These are phyloP conservation scores for Quadriops clusia DNA, from an alignment of 2,888 invertebrate genomes.

Conservation along the genomic window DNA sequence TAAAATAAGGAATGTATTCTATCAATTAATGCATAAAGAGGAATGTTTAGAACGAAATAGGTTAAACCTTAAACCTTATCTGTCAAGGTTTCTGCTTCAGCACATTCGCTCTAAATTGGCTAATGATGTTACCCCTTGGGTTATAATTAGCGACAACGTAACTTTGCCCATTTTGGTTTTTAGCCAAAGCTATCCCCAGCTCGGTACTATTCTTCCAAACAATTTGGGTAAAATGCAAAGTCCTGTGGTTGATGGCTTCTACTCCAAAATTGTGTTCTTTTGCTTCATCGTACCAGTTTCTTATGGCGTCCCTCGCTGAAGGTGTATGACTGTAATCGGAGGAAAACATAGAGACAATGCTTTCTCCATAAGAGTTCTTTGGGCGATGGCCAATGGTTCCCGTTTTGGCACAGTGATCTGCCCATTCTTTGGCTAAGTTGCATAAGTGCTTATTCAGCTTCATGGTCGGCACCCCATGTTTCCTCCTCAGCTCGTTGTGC, in stretches of 20 bases:
- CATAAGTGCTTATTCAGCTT: slow-evolving; percentile 45
- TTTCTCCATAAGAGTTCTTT: slow-evolving; percentile 51
- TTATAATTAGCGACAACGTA: slow-evolving; percentile 78
- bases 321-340: slow-evolving; percentile 41
- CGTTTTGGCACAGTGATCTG: slow-evolving; percentile 51
- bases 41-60: no score
- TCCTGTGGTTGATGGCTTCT: slow-evolving; percentile 40
- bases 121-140: slow-evolving; percentile 70
- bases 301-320: slow-evolving; percentile 42
- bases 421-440: slow-evolving; percentile 58
- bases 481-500: slow-evolving; percentile 50
- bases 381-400: slow-evolving; percentile 54
- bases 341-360: slow-evolving; percentile 45
- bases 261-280: slow-evolving; percentile 41
- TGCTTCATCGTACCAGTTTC: slow-evolving; percentile 48
- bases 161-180: slow-evolving; percentile 62
- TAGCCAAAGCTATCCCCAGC: slow-evolving; percentile 59
- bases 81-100: slow-evolving; percentile 42
- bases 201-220: slow-evolving; percentile 59
- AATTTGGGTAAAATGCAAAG: slow-evolving; percentile 44
- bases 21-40: no score
- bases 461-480: slow-evolving; percentile 45
- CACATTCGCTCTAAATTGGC: slow-evolving; percentile 58
- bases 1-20: no score
- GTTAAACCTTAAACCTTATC: no score